Evolutionary conservation across 2,113 vertebrate genomes (phyloP), one percentile per base, ranked within the genome.

Genomic region (Pyrgilauda ruficollis): DNA sequence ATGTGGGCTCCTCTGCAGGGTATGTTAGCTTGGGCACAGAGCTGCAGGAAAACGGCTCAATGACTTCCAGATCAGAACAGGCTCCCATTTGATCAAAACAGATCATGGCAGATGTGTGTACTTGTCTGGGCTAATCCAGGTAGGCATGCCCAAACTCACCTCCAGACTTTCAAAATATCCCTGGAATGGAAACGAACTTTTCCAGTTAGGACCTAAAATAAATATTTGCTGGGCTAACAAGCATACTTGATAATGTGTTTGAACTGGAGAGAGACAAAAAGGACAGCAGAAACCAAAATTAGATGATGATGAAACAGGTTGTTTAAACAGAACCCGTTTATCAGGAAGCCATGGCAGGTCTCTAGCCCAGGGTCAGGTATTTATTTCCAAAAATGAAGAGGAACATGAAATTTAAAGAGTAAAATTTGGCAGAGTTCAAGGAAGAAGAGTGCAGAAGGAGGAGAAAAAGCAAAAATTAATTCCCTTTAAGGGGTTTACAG

Each of bases 111-210:
- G 68, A 59, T 41, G 68, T 70, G 35, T 4, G 5, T 55, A 64
- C 80, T 84, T 94, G 95, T 84, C 64, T 56, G 56, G 73, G 62
- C 91, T 69, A 62, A 92, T 96, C 69, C 81, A 52, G 15, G 17
- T 63, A 89, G 84, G 28, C 95, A 64, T 68, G 89, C 69, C 77
- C 86, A 89, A 73, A 69, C 94, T 80, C 79, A 93, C 85, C 75
- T 92, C 50, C 63, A 74, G 75, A 39, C 73, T 96, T 96, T 87
- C 96, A 95, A 95, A 95, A 93, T 73, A 93, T 61, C 86, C 83
- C 76, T 92, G 90, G 96, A 95, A 92, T 84, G n/a, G 66, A 94
- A 96, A 94, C 61, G 80, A 95, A 49, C 27, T 83, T 87, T 96
- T 92, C 91, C 56, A 92, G 86, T 89, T 95, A 87, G 52, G 52